phyloP scores from a whole-genome alignment of 1,140 invertebrate genomes.

The Rhynchophorus ferrugineus region DNA sequence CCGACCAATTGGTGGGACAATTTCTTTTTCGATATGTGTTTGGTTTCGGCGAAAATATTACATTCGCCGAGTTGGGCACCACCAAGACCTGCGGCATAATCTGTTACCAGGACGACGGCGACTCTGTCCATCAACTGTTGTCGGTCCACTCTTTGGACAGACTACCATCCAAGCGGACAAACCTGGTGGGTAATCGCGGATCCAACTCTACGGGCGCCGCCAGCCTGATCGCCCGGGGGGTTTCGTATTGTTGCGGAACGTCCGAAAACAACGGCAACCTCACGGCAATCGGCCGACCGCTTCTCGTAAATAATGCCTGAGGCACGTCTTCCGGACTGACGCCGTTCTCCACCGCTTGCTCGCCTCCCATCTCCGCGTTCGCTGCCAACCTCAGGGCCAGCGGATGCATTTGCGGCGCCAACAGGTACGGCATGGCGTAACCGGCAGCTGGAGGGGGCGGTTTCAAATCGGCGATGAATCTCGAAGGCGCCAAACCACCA shows the following conservation, averaged over 20 bases:
- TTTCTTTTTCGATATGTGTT: too few relatives aligned
- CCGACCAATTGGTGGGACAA: too few relatives aligned
- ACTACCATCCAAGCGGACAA: too few relatives aligned
- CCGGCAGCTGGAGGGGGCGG: neutral
- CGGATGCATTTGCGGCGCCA: slow-evolving; percentile 10
- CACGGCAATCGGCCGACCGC: neutral
- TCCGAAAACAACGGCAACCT: neutral
- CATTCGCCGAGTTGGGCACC: neutral
- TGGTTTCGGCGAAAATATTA: neutral
- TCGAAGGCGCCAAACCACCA: neutral
- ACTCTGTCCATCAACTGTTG: too few relatives aligned
- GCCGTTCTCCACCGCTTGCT: neutral
- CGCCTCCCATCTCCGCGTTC: neutral
- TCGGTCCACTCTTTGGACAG: too few relatives aligned
- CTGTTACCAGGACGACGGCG: too few relatives aligned
- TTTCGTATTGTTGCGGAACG: too few relatives aligned
- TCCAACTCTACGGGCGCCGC: too few relatives aligned
- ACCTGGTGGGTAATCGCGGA: too few relatives aligned
- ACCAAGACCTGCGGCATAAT: too few relatives aligned
- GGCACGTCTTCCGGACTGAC: neutral
- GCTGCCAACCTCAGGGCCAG: neutral
- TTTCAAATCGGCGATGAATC: slow-evolving; percentile 9
- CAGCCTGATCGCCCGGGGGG: too few relatives aligned
- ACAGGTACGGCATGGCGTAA: slow-evolving; percentile 2
- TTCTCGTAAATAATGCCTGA: neutral